Evolutionary conservation across 2,113 vertebrate genomes (phyloP).

Genomic region (Plecotus auritus): DNA sequence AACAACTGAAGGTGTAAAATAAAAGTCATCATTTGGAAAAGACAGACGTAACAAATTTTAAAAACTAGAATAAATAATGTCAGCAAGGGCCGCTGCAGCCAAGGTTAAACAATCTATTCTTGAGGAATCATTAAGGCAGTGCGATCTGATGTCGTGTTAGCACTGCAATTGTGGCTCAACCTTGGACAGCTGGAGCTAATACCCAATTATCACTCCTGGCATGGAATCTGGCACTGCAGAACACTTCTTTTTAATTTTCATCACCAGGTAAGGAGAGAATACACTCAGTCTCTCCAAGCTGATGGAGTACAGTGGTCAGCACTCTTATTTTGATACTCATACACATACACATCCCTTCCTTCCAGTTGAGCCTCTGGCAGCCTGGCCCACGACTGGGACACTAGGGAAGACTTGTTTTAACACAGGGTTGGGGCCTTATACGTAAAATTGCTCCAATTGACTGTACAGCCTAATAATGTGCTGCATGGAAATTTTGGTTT

Average conservation of each 20-base stretch:
- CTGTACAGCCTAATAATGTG: background rate
- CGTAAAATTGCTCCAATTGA: background rate
- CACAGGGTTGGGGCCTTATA: background rate
- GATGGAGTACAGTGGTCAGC: background rate
- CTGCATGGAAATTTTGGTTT: background rate
- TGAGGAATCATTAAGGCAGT: background rate
- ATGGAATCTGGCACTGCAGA: background rate
- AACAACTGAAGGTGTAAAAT: conserved; percentile 45
- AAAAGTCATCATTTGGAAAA: conserved; percentile 42
- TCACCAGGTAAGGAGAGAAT: background rate
- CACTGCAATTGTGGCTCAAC: background rate
- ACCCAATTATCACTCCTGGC: background rate
- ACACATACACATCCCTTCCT: background rate
- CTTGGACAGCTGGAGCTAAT: background rate
- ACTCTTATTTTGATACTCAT: background rate
- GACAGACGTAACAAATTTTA: conserved; percentile 11
- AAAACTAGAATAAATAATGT: conserved; percentile 48
- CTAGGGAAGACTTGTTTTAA: background rate
- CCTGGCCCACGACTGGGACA: background rate
- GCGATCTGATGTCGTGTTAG: background rate
- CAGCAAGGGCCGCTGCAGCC: background rate
- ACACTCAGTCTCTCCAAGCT: background rate
- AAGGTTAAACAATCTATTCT: conserved; percentile 3
- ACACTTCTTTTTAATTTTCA: background rate
- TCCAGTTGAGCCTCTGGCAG: background rate